phyloP scores from a whole-genome alignment of 92 coral and sea anemone species.

The Palythoa grandiflora region DNA sequence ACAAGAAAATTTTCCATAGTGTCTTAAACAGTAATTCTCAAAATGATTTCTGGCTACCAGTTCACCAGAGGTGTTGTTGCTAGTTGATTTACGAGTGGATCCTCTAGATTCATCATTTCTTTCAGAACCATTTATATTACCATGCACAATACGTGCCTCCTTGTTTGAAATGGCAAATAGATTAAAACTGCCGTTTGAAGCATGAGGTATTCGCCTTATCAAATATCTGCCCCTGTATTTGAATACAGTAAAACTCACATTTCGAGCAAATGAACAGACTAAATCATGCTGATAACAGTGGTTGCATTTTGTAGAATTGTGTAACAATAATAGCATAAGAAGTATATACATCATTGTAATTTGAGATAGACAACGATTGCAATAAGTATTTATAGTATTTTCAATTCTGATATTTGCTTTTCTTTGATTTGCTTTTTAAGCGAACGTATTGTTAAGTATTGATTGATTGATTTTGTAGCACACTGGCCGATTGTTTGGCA shows the following conservation, averaged over 20 bases:
- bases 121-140: slow-evolving; percentile 38
- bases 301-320: slow-evolving; percentile 25
- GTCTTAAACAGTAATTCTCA: slow-evolving; percentile 37
- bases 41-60: neutral
- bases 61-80: slow-evolving; percentile 32
- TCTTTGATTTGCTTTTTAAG: too few species aligned
- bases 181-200: slow-evolving; percentile 33
- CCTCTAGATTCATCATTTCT: slow-evolving; percentile 29
- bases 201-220: slow-evolving; percentile 29
- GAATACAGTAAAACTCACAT: slow-evolving; percentile 27
- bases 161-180: slow-evolving; percentile 35
- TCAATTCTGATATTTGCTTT: too few species aligned
- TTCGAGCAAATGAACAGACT: slow-evolving; percentile 15
- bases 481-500: neutral
- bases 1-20: slow-evolving; percentile 42
- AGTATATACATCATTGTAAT: too few species aligned
- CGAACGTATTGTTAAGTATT: too few species aligned
- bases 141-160: slow-evolving; percentile 37
- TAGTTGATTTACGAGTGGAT: slow-evolving; percentile 16
- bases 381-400: too few species aligned
- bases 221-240: slow-evolving; percentile 27
- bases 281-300: slow-evolving; percentile 35
- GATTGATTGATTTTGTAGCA: neutral
- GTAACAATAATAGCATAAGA: neutral
- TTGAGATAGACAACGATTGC: too few species aligned